Conservation (phyloP, 92 coral and sea anemone genomes). For the Paragorgia papillata region DNA sequence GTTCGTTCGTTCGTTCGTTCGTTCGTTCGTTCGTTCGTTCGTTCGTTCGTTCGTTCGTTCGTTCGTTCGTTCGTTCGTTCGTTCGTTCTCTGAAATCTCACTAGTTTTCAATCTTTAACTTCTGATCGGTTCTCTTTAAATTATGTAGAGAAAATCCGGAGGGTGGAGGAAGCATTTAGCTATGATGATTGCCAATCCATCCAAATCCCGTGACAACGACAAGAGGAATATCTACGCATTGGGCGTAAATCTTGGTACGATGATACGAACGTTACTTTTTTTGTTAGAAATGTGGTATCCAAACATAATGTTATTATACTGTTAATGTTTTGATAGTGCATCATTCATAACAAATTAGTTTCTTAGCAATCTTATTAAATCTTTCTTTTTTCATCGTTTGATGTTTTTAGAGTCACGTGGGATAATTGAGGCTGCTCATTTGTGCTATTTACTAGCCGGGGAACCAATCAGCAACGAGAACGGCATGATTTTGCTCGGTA, state of each 20-base stretch:
- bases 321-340: too few species aligned
- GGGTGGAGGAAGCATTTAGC: slow-evolving; percentile 90
- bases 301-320: too few species aligned
- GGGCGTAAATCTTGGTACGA: slow-evolving; percentile 78
- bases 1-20: too few species aligned
- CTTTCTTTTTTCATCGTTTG: neutral
- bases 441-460: slow-evolving; percentile 87
- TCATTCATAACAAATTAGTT: too few species aligned
- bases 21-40: too few species aligned
- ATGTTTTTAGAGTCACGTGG: slow-evolving; percentile 54
- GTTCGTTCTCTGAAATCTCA: too few species aligned
- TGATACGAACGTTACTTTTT: neutral
- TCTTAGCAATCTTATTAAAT: too few species aligned
- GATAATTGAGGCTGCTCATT: slow-evolving; percentile 72
- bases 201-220: slow-evolving; percentile 69
- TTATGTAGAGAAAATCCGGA: slow-evolving; percentile 47
- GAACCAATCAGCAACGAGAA: slow-evolving; percentile 57
- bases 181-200: slow-evolving; percentile 88
- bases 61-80: too few species aligned
- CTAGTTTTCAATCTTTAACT: too few species aligned
- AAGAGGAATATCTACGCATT: slow-evolving; percentile 62
- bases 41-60: too few species aligned
- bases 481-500: slow-evolving; percentile 73
- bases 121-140: neutral
- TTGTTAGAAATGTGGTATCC: slow-evolving; percentile 21